A percentile compares a stretch with the other conserved stretches of the same genome.
Conservation (phyloP, 2,113 vertebrate genomes). For the Mixornis gularis region DNA sequence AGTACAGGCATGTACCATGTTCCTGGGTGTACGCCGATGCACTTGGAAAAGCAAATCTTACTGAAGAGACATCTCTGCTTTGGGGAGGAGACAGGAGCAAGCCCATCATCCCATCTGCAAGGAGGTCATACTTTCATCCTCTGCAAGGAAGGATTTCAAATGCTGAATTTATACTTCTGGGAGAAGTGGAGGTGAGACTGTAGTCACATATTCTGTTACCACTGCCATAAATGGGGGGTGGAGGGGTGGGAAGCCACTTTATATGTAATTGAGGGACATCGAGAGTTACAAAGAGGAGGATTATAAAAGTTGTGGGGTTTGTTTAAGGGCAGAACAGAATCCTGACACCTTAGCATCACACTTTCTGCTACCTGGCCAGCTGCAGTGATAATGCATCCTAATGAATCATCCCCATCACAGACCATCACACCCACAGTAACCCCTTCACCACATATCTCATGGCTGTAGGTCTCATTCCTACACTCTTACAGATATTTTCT, state of each 20-base stretch:
- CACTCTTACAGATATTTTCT: neutral
- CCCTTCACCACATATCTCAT: neutral
- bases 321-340: neutral
- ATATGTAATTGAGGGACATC: neutral
- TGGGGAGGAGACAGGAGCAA: neutral
- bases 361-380: neutral
- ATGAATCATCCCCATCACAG: neutral
- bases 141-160: neutral
- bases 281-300: neutral
- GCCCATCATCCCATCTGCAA: neutral
- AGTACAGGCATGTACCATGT: rapidly evolving
- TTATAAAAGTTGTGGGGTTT: neutral
- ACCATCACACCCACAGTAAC: neutral
- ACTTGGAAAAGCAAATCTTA: neutral
- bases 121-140: neutral
- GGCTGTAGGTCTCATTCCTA: neutral
- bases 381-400: neutral
- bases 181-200: neutral
- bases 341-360: rapidly evolving
- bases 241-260: rapidly evolving
- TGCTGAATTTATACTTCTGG: neutral
- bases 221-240: no score
- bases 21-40: rapidly evolving
- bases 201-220: neutral
- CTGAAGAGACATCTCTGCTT: neutral